Conservation (phyloP, 2,113 vertebrate species). For the Cyprinodon brontotheroides region DNA sequence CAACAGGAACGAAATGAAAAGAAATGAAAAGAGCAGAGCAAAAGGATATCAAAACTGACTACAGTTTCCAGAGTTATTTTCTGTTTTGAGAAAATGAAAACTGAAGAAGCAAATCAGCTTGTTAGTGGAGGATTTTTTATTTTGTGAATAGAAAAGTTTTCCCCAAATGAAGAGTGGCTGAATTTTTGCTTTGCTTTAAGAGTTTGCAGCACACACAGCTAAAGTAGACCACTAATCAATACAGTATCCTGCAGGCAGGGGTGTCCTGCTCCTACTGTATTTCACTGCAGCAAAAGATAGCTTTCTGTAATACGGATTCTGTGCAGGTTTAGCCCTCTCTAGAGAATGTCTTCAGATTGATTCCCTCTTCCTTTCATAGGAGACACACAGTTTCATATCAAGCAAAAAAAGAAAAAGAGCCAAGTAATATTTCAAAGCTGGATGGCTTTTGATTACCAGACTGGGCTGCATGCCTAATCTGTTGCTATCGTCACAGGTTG, state of each 20-base stretch:
- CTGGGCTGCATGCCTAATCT: conserved; percentile 39
- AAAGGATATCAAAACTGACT: not conserved
- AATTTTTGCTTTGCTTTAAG: conserved; percentile 47
- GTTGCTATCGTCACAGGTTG: conserved; percentile 58
- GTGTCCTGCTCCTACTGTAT: conserved; percentile 57
- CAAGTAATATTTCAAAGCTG: not conserved
- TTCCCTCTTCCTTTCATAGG: not conserved
- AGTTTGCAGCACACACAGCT: conserved; percentile 67
- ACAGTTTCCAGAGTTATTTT: not conserved
- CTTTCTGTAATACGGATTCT: conserved; percentile 49
- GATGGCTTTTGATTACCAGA: not conserved
- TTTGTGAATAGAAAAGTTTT: conserved; percentile 26
- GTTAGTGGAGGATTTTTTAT: not conserved
- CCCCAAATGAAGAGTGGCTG: not conserved
- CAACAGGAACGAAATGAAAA: conserved; percentile 14
- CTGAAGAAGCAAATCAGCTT: not conserved
- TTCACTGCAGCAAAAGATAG: conserved; percentile 71
- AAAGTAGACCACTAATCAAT: conserved; percentile 73
- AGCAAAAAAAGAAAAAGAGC: not conserved
- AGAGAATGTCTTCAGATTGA: conserved; percentile 8
- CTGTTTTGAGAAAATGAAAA: not conserved
- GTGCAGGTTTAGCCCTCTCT: conserved; percentile 7
- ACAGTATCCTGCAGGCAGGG: conserved; percentile 57
- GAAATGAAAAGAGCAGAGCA: conserved; percentile 1
- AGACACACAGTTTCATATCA: not conserved